Base-by-base conservation (phyloP, 2,888 invertebrate genomes). In the Eurytoma adleriae region DNA sequence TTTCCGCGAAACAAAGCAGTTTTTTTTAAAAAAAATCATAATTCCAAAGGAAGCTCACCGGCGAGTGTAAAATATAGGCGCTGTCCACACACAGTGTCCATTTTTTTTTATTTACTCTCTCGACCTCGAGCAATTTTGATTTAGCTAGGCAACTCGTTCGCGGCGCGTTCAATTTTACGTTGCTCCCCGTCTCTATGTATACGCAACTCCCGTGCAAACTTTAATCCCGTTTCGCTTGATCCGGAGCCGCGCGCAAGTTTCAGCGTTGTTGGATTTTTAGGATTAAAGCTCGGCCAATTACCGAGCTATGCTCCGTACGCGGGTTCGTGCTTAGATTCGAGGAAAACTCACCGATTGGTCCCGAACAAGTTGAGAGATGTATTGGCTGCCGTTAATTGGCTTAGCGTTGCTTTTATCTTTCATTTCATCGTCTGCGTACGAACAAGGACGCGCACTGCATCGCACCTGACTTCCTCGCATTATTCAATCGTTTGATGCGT, bases 281-380 rank as follows among this genome's bases (percentile, higher is more conserved):
- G 54, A 54, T 54, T 54, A 54, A 54, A 54, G n/a, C 13, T 54
- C n/a, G 54, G 54, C 54, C 54, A 54, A 54, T 54, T 54, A 54
- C 54, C 1, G 54, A 54, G 16, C 54, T 54, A 16, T n/a, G n/a
- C 54, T 40, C 10, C 40, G 40, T 40, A 10, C 40, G 16, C 54
- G n/a, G 54, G 14, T 4, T 14, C 54, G 54, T n/a, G 54, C 54
- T 14, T 54, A 54, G 14, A 54, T 54, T 14, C 54, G 54, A n/a
- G 14, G 4, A n/a, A n/a, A 54, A n/a, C n/a, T 3, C 16, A 5
- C 54, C 14, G 54, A 16, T 54, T 54, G 54, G n/a, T 5, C 54
- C 16, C 2, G 16, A 13, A n/a, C 54, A 40, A 5, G 40, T 10
- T 40, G 40, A 5, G 40, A 40, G 54, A 54, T 54, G n/a, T 5